Percentiles rank a stretch among this genome's conserved stretches.
Conservation (phyloP, 2,113 vertebrate genomes). For the Coryphaenoides rupestris region DNA sequence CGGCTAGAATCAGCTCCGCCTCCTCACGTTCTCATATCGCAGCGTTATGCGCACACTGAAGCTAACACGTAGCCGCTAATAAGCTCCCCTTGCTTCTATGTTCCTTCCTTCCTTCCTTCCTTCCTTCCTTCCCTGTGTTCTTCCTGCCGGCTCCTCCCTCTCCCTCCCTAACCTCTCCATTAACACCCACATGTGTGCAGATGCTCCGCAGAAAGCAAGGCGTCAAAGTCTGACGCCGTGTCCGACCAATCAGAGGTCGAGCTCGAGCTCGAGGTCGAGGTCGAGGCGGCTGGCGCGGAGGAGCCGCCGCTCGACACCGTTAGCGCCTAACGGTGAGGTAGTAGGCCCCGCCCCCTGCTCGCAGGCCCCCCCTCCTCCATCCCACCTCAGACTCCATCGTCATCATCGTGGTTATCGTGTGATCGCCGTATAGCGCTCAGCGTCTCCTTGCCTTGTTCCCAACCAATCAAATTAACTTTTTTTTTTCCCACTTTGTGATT, state of each 20-base stretch:
- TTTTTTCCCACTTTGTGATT: too few relatives aligned
- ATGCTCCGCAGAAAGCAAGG: conserved; percentile 65
- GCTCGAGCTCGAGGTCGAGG: too few relatives aligned
- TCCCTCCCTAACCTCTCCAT: conserved; percentile 15
- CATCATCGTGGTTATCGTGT: conserved; percentile 33
- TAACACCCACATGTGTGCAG: conserved; percentile 51
- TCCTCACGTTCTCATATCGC: too few relatives aligned
- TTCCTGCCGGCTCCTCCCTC: too few relatives aligned
- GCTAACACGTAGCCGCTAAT: too few relatives aligned
- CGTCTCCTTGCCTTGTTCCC: too few relatives aligned
- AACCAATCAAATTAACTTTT: too few relatives aligned
- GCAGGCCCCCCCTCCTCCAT: too few relatives aligned
- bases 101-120: conserved; percentile 1
- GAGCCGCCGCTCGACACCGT: conserved; percentile 57
- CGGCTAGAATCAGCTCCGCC: too few relatives aligned
- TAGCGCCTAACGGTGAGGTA: conserved; percentile 69
- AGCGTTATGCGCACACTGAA: too few relatives aligned
- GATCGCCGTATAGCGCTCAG: background rate
- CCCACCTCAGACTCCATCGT: background rate
- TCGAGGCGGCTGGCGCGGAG: conserved; percentile 61
- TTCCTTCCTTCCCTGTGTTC: background rate
- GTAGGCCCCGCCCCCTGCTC: too few relatives aligned
- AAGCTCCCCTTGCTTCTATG: too few relatives aligned
- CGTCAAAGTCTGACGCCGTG: conserved; percentile 51
- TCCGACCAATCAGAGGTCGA: conserved; percentile 63